These are phyloP conservation scores for Podilymbus podiceps DNA, from an alignment of 2,113 vertebrate genomes.

Conservation along the genomic window DNA sequence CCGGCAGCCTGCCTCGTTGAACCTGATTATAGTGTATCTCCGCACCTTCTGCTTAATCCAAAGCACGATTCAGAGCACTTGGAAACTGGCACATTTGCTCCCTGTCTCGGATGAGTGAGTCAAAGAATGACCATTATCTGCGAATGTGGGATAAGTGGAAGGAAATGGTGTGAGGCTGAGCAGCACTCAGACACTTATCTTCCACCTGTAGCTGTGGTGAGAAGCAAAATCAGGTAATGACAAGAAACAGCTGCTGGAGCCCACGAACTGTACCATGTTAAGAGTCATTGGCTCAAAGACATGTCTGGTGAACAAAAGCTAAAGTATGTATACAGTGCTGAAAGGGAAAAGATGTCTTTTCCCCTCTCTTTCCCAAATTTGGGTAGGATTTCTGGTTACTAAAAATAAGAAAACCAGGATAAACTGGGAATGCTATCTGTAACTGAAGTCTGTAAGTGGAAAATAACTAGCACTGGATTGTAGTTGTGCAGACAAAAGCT, in stretches of 20 bases:
- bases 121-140: conserved; percentile 10
- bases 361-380: not conserved
- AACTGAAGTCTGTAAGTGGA: conserved; percentile 6
- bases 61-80: not conserved
- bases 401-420: conserved; percentile 30
- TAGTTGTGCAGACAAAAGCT: conserved; percentile 12
- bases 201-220: conserved; percentile 22
- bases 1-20: not conserved
- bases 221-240: conserved; percentile 20
- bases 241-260: conserved; percentile 14
- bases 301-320: not conserved
- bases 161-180: conserved; percentile 15
- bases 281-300: not conserved
- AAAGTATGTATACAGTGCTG: not conserved
- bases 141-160: not conserved
- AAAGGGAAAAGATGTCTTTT: not conserved
- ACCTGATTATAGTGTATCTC: not conserved
- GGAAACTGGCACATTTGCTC: not conserved
- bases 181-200: not conserved
- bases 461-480: conserved; percentile 6
- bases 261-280: not conserved
- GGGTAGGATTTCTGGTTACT: conserved; percentile 2
- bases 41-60: not conserved
- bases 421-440: not conserved
- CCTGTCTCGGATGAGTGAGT: not conserved